A percentile compares a stretch with the other conserved stretches of the same genome.
Evolutionary conservation across 2,888 invertebrate species (phyloP).

Genomic region (Tupiocoris notatus): DNA sequence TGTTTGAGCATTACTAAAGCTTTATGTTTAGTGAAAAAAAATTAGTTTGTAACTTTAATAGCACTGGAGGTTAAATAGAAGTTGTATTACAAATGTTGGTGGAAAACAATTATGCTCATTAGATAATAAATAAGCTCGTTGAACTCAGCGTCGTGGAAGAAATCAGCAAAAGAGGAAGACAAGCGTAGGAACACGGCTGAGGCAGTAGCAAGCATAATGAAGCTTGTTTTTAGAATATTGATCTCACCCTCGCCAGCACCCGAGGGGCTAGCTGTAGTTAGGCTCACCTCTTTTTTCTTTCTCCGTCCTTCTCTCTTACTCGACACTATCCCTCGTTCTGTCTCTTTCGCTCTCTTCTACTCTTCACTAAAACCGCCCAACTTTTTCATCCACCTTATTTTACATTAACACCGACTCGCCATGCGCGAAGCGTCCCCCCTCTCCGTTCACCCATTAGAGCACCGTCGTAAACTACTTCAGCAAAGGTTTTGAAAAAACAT

Average conservation of each 20-base stretch:
- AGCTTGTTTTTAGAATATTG: slow-evolving; percentile 22
- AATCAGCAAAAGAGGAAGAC: neutral
- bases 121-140: too few relatives aligned
- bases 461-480: too few relatives aligned
- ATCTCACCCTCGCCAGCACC: neutral
- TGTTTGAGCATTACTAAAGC: too few relatives aligned
- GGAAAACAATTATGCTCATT: too few relatives aligned
- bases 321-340: neutral
- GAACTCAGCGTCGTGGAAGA: too few relatives aligned
- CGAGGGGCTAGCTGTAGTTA: neutral
- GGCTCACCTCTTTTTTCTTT: neutral
- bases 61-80: too few relatives aligned
- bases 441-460: too few relatives aligned
- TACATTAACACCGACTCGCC: neutral
- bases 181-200: neutral
- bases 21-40: too few relatives aligned
- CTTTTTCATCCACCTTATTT: neutral
- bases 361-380: neutral
- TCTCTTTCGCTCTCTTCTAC: neutral
- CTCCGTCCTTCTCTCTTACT: neutral
- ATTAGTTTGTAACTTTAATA: too few relatives aligned
- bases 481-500: too few relatives aligned
- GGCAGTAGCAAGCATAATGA: slow-evolving; percentile 13
- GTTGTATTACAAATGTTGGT: too few relatives aligned
- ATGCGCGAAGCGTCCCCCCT: neutral